Evolutionary conservation across 2,888 invertebrate species (phyloP).

Genomic region (Aradus depressus): DNA sequence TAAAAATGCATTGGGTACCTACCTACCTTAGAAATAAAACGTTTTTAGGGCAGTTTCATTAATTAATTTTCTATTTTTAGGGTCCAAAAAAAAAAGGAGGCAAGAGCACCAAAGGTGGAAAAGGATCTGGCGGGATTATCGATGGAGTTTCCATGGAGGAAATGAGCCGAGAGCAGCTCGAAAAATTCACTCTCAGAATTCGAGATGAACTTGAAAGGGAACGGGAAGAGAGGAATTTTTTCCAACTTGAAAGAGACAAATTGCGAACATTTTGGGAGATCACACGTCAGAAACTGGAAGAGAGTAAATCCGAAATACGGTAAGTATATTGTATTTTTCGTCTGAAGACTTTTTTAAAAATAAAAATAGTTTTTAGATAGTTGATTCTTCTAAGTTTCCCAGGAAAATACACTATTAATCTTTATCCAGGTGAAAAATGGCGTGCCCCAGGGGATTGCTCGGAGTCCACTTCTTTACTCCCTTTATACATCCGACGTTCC

Average conservation of each 20-base stretch:
- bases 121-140: conserved; percentile 32
- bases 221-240: conserved; percentile 89
- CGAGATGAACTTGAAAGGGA: conserved; percentile 88
- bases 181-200: conserved; percentile 72
- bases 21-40: not conserved
- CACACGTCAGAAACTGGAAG: conserved; percentile 76
- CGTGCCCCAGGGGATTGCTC: too few relatives aligned
- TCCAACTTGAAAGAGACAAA: conserved; percentile 89
- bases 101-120: conserved; percentile 31
- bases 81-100: conserved; percentile 32
- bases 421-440: too few relatives aligned
- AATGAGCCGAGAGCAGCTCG: conserved; percentile 87
- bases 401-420: not conserved
- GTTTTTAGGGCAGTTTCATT: conserved; percentile 1
- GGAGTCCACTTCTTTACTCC: not conserved
- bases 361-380: conserved; percentile 1
- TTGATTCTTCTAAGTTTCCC: conserved; percentile 1
- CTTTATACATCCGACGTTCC: too few relatives aligned
- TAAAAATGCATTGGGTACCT: too few relatives aligned
- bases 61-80: conserved; percentile 19
- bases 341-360: not conserved
- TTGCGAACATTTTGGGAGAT: conserved; percentile 93
- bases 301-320: conserved; percentile 59
- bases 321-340: conserved; percentile 28
- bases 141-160: conserved; percentile 87